These are phyloP conservation scores for Coleophora deauratella DNA, from an alignment of 2,888 invertebrate species.

Conservation along the genomic window DNA sequence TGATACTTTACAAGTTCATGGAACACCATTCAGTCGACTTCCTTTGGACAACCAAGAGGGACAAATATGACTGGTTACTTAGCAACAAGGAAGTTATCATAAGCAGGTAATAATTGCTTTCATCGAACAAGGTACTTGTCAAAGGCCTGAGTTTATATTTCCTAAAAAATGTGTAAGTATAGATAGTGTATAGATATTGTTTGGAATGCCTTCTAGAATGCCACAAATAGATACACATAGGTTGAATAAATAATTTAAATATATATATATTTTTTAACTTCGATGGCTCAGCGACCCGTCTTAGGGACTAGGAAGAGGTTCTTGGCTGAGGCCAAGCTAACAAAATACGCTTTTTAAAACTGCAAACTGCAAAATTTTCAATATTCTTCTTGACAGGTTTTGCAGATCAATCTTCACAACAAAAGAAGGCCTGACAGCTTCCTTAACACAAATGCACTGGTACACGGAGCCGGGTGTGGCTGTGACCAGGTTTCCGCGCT, in stretches of 20 bases:
- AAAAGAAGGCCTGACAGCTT: slow-evolving; percentile 89
- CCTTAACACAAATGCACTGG: slow-evolving; percentile 89
- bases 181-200: too few relatives aligned
- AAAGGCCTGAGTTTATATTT: too few relatives aligned
- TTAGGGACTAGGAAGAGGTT: too few relatives aligned
- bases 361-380: not conserved
- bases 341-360: too few relatives aligned
- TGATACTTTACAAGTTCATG: slow-evolving; percentile 83
- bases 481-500: slow-evolving; percentile 87
- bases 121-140: not conserved
- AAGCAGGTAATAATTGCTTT: slow-evolving; percentile 50
- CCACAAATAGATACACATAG: too few relatives aligned
- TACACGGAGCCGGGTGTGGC: slow-evolving; percentile 87
- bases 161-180: too few relatives aligned
- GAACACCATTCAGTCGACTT: slow-evolving; percentile 88
- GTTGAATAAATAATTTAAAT: too few relatives aligned
- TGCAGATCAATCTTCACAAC: slow-evolving; percentile 92
- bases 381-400: slow-evolving; percentile 79
- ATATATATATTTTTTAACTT: too few relatives aligned
- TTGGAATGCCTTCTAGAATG: too few relatives aligned
- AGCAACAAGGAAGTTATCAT: slow-evolving; percentile 68
- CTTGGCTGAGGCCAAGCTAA: too few relatives aligned
- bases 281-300: too few relatives aligned
- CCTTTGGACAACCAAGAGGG: slow-evolving; percentile 91
- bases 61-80: slow-evolving; percentile 83